These are phyloP conservation scores for Pseudotriccus pelzelni DNA, from an alignment of 2,797 vertebrate genomes.

Conservation along the genomic window DNA sequence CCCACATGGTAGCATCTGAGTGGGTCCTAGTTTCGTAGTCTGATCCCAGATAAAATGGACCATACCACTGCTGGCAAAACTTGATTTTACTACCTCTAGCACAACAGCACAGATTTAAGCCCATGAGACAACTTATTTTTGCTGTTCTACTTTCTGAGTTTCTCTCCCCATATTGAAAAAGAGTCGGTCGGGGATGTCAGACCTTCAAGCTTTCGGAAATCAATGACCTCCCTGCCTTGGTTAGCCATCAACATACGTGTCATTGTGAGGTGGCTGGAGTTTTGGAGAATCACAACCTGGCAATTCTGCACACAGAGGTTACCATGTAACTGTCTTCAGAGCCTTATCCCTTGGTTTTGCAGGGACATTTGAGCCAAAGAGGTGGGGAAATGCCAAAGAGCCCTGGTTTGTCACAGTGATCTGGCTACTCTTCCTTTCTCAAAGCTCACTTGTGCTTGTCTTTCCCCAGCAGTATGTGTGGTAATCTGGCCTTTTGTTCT, in stretches of 20 bases:
- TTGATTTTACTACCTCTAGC: background rate
- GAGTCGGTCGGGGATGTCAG: background rate
- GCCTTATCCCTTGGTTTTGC: background rate
- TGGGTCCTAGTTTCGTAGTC: background rate
- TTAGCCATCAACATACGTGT: rapidly evolving
- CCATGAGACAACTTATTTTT: background rate
- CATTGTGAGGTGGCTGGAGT: background rate
- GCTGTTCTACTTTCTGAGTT: background rate
- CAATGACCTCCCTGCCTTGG: background rate
- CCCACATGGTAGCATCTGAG: background rate
- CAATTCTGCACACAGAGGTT: background rate
- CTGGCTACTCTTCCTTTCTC: background rate
- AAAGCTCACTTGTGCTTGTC: background rate
- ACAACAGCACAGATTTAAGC: background rate
- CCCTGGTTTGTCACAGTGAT: background rate
- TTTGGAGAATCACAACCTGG: background rate
- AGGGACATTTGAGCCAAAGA: background rate
- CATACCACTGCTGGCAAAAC: background rate
- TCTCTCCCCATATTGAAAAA: background rate
- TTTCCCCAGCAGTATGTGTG: background rate
- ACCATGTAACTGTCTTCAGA: background rate
- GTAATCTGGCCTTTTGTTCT: background rate
- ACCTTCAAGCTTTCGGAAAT: background rate
- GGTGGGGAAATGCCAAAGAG: background rate
- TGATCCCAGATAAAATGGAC: background rate